These are phyloP conservation scores for Sinopyrophorus schimmeli DNA, from an alignment of 2,888 invertebrate species.

Conservation along the genomic window DNA sequence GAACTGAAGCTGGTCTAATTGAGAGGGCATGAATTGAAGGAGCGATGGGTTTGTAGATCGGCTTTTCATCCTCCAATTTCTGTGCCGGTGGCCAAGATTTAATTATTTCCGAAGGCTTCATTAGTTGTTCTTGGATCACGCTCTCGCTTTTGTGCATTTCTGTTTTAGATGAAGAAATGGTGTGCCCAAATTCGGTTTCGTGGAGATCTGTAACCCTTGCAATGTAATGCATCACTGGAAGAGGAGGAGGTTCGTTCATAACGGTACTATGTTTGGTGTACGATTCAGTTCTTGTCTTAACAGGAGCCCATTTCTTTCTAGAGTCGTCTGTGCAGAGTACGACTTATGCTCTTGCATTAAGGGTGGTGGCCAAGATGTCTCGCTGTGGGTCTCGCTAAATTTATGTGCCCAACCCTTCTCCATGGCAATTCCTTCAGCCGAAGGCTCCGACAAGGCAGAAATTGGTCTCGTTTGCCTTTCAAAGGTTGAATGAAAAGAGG, in stretches of 20 bases:
- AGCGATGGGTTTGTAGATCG: constrained; percentile 38
- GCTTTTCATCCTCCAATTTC: constrained; percentile 50
- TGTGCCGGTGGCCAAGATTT: constrained; percentile 57
- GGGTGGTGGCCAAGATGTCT: constrained; percentile 60
- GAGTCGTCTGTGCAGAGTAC: constrained; percentile 51
- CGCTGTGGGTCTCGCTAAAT: constrained; percentile 53
- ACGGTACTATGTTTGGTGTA: constrained; percentile 40
- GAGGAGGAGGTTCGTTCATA: constrained; percentile 32
- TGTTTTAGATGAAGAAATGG: constrained; percentile 6
- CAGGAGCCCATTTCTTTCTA: constrained; percentile 53
- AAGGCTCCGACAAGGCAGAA: constrained; percentile 55
- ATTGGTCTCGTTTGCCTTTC: constrained; percentile 41
- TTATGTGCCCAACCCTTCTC: constrained; percentile 63
- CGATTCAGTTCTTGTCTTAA: constrained; percentile 39
- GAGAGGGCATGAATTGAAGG: constrained; percentile 43
- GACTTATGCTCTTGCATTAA: constrained; percentile 45
- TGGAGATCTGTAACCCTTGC: constrained; percentile 54
- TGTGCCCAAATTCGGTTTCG: constrained; percentile 43
- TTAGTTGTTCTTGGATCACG: constrained; percentile 51
- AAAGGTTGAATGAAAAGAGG: constrained; percentile 27
- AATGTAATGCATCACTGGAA: constrained; percentile 48
- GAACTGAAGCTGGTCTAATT: constrained; percentile 52
- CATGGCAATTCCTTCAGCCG: constrained; percentile 59
- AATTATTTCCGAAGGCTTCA: constrained; percentile 56
- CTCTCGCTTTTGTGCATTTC: constrained; percentile 17